phyloP scores from a whole-genome alignment of 2,888 invertebrate species.

The Pristionchus japonicus region DNA sequence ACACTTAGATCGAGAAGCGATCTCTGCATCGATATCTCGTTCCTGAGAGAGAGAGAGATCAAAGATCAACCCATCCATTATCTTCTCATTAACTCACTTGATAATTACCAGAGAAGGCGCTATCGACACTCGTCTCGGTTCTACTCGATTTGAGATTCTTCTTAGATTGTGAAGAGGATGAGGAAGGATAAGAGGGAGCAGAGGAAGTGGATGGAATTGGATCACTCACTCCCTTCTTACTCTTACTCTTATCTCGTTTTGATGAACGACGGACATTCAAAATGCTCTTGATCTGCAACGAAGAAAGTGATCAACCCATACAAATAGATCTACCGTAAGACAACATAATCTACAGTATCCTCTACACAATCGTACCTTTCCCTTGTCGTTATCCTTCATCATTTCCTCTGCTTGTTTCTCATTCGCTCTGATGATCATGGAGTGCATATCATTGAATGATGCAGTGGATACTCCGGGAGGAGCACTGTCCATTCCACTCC shows the following conservation, averaged over 20 bases:
- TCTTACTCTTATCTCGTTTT: constrained; percentile 62
- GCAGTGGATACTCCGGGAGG: constrained; percentile 58
- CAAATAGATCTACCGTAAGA: constrained; percentile 50
- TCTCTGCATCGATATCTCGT: constrained; percentile 71
- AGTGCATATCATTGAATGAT: constrained; percentile 71
- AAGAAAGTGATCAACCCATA: constrained; percentile 36
- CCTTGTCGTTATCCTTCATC: constrained; percentile 59
- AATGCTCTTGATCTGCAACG: constrained; percentile 62
- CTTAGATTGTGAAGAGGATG: background rate
- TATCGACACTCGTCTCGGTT: constrained; percentile 57
- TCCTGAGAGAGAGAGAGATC: constrained; percentile 57
- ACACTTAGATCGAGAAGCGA: constrained; percentile 57
- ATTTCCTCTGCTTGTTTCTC: constrained; percentile 65
- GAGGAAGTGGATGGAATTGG: constrained; percentile 24
- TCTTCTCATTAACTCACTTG: constrained; percentile 49
- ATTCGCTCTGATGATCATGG: constrained; percentile 67
- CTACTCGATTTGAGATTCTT: background rate
- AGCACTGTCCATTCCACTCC: constrained; percentile 30
- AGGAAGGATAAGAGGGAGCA: constrained; percentile 51
- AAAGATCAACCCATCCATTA: background rate
- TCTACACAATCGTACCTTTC: constrained; percentile 48
- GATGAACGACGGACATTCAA: constrained; percentile 61
- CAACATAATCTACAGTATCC: background rate
- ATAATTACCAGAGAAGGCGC: constrained; percentile 65
- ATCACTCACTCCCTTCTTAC: constrained; percentile 52